These are phyloP conservation scores for Sigmodon hispidus DNA, from an alignment of 2,113 vertebrate species.

Conservation along the genomic window DNA sequence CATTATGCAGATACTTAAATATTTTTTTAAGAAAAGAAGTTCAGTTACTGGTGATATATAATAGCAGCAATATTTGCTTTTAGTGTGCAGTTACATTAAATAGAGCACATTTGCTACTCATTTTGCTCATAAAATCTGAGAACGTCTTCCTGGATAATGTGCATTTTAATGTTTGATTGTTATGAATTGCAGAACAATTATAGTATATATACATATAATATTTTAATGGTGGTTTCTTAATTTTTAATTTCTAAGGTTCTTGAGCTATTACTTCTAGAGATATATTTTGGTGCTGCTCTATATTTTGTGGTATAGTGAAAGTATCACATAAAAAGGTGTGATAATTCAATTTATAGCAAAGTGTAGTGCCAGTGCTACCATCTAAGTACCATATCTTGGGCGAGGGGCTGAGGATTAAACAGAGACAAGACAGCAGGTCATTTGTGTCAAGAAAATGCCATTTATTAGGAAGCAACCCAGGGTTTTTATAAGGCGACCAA, in stretches of 20 bases:
- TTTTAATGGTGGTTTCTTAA: background rate
- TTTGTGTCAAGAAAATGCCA: too few species aligned
- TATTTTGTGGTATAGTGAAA: background rate
- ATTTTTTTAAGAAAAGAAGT: background rate
- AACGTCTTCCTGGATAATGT: background rate
- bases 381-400: too few species aligned
- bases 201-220: background rate
- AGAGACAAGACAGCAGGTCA: too few species aligned
- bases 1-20: background rate
- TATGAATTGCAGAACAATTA: background rate
- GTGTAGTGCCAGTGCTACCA: too few species aligned
- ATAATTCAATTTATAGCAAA: background rate
- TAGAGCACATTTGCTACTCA: background rate
- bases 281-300: background rate
- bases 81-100: background rate
- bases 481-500: too few species aligned
- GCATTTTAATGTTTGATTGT: background rate
- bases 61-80: constrained; percentile 17
- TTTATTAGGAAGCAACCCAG: too few species aligned
- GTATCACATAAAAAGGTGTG: background rate
- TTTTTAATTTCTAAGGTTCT: background rate
- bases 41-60: constrained; percentile 5
- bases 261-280: background rate
- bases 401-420: too few species aligned
- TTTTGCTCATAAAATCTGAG: constrained; percentile 27